Base-by-base conservation (phyloP, 2,113 vertebrate genomes). In the Petromus typicus region DNA sequence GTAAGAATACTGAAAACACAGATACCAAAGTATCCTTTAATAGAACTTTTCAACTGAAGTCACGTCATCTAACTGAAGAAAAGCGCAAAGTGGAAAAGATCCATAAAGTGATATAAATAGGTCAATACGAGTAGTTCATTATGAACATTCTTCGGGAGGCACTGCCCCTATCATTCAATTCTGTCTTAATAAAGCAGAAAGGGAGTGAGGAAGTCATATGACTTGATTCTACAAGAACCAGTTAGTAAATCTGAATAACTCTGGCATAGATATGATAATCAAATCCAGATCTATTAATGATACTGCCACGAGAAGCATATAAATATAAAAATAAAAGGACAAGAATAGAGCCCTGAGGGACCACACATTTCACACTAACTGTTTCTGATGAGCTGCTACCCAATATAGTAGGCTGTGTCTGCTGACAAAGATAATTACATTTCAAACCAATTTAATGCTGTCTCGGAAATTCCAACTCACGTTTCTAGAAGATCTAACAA, bases 401-500 rank as follows among this genome's bases (percentile, higher is more conserved):
- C 64, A 96, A 5, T 90, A 57, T 34, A 95, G 43, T 82, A 43
- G 89, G 30, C 95, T 93, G 25, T 95, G n/a, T 96, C 57, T 91
- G 66, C 86, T 96, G 93, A 97, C 91, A 97, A 95, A 97, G 87
- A 96, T 94, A 97, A 98, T 97, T 97, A 92, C 32, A 90, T 95
- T 93, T 97, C 86, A 95, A 94, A 86, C 17, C 25, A 89, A 12
- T 96, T 96, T 95, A 95, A 94, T 91, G 23, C 34, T 95, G 64
- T 97, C 91, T 96, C 87, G 85, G 86, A 97, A 96, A 97, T 97
- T 96, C 95, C 78, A 96, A n/a, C 66, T 82, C 95, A 84, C 23
- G 30, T 88, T 91, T 97, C 64, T 27, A 69, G 34, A 91, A 90
- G 40, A 87, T 76, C 78, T 96, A 98, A 93, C 18, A 94, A 14